Conservation (phyloP, 2,113 vertebrate genomes). For the Sceloporus tristichus region DNA sequence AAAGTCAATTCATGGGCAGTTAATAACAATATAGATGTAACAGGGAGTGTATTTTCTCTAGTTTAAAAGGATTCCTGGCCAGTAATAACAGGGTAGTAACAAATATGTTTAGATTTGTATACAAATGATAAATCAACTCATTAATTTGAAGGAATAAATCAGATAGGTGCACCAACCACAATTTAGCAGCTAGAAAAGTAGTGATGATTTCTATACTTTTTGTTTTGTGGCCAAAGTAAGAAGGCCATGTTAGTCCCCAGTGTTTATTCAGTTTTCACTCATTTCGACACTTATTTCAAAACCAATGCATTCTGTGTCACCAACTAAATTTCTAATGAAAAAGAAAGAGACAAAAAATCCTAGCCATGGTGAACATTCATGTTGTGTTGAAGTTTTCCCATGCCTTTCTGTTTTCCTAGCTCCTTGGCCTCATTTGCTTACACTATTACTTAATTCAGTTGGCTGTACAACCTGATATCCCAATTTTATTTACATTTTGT, state of each 20-base stretch:
- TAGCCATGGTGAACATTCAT: neutral
- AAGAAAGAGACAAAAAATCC: neutral
- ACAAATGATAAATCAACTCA: neutral
- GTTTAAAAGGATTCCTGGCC: neutral
- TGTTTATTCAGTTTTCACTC: neutral
- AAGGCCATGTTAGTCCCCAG: neutral
- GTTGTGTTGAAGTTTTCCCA: neutral
- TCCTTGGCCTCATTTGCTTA: neutral
- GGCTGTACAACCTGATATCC: neutral
- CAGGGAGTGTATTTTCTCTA: neutral
- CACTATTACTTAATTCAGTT: neutral
- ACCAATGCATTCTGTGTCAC: too few species aligned
- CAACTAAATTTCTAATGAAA: neutral
- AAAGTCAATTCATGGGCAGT: too few species aligned
- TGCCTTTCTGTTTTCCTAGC: neutral
- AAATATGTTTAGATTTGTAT: neutral
- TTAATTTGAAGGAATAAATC: neutral
- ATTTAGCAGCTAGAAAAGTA: too few species aligned
- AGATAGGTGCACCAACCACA: neutral
- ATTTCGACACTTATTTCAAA: neutral
- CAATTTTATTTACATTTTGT: neutral
- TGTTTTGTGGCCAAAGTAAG: too few species aligned
- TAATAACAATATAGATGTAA: too few species aligned
- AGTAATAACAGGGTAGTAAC: neutral
- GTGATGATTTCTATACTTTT: neutral